Base-by-base conservation (phyloP, 1,140 invertebrate species). In the Meteorus sp. region DNA sequence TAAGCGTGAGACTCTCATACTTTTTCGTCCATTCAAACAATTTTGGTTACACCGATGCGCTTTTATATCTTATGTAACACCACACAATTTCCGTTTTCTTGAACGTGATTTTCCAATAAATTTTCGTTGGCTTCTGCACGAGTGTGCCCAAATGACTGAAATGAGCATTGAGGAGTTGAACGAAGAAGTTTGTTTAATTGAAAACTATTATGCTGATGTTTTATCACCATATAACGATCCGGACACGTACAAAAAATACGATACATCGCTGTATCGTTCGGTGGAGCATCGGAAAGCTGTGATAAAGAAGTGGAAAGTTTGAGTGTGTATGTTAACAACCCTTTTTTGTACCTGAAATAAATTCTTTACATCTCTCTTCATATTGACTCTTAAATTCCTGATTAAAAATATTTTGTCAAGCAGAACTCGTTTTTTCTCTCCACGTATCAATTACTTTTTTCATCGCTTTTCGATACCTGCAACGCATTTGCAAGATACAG, bases 51-150 rank as follows among this genome's bases (percentile, higher is more conserved):
- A 73, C 19, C 66, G 74, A 3, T 70, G 70, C 37, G 64, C 37
- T 13, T 17, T 64, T 19, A 70, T 74, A 33, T 68, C 66, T 52
- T 52, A 58, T 1, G 65, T 72, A 4, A 70, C 68, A n/a, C 22
- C 29, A 4, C 71, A 74, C 17, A 65, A 72, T 56, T 78, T 78
- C 20, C 61, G 74, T 25, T 31, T 76, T 25, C 67, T 83, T 0
- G 66, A 79, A 61, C 69, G 67, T 27, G 61, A 74, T 8, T 73
- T 85, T 9, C 80, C 83, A 1, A 33, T 62, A 11, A 81, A 67
- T 65, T 85, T 84, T 59, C 71, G 73, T 17, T 85, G 83, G 83
- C 59, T 85, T 2, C 59, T 85, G 3, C 78, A 78, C 20, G 80
- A 81, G 44, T 83, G 82, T 56, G 77, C 83, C 1, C 60, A 67